Evolutionary conservation across 2,888 invertebrate genomes (phyloP).

Genomic region (Sesamia inferens): DNA sequence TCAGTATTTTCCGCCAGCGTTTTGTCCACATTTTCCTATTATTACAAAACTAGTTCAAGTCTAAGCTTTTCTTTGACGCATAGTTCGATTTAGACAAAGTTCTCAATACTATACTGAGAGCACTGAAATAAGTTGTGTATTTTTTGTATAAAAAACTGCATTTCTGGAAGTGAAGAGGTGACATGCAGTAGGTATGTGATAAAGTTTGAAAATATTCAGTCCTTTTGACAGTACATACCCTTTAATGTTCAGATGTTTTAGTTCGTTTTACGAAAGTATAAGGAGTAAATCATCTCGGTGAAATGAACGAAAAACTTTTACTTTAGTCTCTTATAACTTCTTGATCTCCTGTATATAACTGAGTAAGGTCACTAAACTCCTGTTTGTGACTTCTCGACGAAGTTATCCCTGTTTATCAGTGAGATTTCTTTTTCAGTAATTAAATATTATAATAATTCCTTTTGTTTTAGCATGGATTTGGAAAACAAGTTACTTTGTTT

Average conservation of each 20-base stretch:
- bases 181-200: too few relatives aligned
- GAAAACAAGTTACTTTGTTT: not conserved
- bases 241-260: not conserved
- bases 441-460: conserved; percentile 19
- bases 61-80: too few relatives aligned
- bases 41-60: too few relatives aligned
- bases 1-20: too few relatives aligned
- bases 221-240: not conserved
- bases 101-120: too few relatives aligned
- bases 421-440: conserved; percentile 37
- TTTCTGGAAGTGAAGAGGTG: too few relatives aligned
- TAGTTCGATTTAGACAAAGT: too few relatives aligned
- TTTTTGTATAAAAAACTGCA: too few relatives aligned
- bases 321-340: conserved; percentile 53
- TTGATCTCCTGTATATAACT: conserved; percentile 54
- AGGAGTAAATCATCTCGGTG: conserved; percentile 24
- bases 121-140: too few relatives aligned
- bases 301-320: conserved; percentile 55
- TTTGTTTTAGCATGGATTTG: not conserved
- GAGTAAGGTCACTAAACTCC: conserved; percentile 48
- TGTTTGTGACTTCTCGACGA: conserved; percentile 44
- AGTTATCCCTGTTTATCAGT: conserved; percentile 40
- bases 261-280: conserved; percentile 14
- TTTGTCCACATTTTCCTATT: too few relatives aligned
- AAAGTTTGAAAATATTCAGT: too few relatives aligned